These are phyloP conservation scores for Apogon talboti DNA, from an alignment of 2,797 vertebrate species.

Conservation along the genomic window DNA sequence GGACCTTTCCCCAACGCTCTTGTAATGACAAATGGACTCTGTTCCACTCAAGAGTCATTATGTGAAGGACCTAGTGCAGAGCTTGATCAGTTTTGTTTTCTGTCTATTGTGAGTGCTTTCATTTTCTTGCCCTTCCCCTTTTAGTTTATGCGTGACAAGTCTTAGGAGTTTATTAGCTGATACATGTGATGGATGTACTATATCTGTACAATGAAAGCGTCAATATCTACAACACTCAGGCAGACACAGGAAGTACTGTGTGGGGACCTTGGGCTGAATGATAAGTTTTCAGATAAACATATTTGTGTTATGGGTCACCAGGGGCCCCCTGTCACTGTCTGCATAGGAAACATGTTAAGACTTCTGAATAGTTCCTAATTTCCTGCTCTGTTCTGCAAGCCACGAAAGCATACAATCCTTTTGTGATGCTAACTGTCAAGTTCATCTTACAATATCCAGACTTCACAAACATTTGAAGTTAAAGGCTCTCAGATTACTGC, in stretches of 20 bases:
- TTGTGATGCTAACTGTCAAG: conserved; percentile 63
- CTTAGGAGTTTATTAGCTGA: conserved; percentile 46
- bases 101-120: background rate
- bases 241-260: conserved; percentile 60
- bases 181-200: conserved; percentile 40
- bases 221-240: conserved; percentile 41
- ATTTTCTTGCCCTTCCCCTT: conserved; percentile 6
- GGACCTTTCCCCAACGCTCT: conserved; percentile 32
- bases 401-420: conserved; percentile 47
- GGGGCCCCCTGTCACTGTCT: conserved; percentile 36
- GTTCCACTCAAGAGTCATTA: conserved; percentile 8
- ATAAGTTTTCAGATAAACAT: conserved; percentile 65
- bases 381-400: conserved; percentile 48
- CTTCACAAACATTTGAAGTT: conserved; percentile 43
- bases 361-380: conserved; percentile 49
- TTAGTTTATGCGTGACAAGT: conserved; percentile 40
- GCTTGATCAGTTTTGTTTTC: background rate
- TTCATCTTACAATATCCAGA: conserved; percentile 68
- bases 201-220: conserved; percentile 16
- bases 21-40: conserved; percentile 28
- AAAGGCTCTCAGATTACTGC: conserved; percentile 53
- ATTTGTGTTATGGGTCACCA: conserved; percentile 60
- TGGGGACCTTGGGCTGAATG: conserved; percentile 30
- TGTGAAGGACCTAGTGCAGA: conserved; percentile 12
- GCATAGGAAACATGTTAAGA: conserved; percentile 53